phyloP scores from a whole-genome alignment of 2,797 vertebrate species.

The Rallus crepitans region DNA sequence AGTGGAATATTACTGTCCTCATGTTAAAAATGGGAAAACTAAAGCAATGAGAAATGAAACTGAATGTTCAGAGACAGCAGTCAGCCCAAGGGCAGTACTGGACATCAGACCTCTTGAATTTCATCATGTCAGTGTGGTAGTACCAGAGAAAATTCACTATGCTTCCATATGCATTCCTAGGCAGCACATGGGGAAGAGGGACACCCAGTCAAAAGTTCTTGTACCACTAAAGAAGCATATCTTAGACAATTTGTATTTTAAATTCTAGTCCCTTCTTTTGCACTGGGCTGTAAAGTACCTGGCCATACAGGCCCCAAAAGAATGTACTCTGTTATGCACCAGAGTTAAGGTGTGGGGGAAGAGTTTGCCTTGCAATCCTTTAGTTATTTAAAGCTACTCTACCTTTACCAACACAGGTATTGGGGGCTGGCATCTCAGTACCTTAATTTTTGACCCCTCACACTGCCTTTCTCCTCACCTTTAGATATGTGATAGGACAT shows the following conservation, averaged over 20 bases:
- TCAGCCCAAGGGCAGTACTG: neutral
- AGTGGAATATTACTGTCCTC: neutral
- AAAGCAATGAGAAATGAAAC: neutral
- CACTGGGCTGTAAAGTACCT: neutral
- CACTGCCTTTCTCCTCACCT: neutral
- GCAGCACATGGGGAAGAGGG: neutral
- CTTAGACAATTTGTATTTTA: neutral
- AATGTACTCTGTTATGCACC: neutral
- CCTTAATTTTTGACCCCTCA: neutral
- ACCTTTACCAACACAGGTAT: accelerated
- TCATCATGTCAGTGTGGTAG: neutral
- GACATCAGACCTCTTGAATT: neutral
- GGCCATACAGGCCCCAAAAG: accelerated
- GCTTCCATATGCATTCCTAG: neutral
- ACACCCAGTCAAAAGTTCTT: neutral
- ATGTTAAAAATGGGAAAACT: neutral
- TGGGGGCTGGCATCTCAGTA: neutral
- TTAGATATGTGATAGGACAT: neutral
- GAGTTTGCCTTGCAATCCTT: neutral
- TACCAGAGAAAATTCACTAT: neutral
- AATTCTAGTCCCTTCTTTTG: neutral
- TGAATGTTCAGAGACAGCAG: neutral
- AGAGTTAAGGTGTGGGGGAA: neutral
- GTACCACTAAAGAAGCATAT: too few species aligned
- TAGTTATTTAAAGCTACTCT: neutral